phyloP scores from a whole-genome alignment of 2,113 vertebrate genomes.

The Reinhardtius hippoglossoides region DNA sequence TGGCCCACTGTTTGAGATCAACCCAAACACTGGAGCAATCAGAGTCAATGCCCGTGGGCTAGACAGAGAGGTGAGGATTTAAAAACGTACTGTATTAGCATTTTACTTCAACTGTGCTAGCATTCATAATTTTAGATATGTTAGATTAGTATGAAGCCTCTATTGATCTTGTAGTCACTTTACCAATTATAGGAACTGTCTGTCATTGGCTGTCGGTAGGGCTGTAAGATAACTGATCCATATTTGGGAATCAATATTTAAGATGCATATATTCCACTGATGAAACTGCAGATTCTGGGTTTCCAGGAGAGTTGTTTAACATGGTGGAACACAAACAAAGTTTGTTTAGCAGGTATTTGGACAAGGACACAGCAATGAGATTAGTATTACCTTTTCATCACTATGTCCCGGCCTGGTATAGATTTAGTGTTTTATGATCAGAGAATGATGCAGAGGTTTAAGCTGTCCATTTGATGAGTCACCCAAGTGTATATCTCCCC shows the following conservation, averaged over 20 bases:
- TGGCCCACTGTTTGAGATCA: constrained; percentile 82
- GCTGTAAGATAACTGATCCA: too few species aligned
- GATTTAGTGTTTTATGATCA: not conserved
- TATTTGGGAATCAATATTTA: too few species aligned
- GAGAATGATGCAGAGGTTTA: not conserved
- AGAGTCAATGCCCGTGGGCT: constrained; percentile 79
- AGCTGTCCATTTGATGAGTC: not conserved
- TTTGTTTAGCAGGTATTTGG: not conserved
- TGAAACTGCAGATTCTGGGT: too few species aligned
- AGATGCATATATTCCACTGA: too few species aligned
- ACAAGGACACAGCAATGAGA: not conserved
- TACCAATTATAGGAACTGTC: too few species aligned
- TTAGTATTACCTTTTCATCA: not conserved
- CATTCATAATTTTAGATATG: not conserved
- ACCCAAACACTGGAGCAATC: constrained; percentile 81
- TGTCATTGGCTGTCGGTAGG: too few species aligned
- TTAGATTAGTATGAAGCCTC: not conserved
- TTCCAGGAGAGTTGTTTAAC: too few species aligned
- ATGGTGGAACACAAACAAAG: not conserved
- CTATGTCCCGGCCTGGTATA: not conserved
- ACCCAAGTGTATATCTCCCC: not conserved
- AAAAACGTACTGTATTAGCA: not conserved
- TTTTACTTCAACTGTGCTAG: not conserved
- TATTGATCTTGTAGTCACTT: not conserved
- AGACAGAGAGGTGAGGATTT: constrained; percentile 87